phyloP scores from a whole-genome alignment of 2,888 invertebrate genomes.

The Hemithea aestivaria region DNA sequence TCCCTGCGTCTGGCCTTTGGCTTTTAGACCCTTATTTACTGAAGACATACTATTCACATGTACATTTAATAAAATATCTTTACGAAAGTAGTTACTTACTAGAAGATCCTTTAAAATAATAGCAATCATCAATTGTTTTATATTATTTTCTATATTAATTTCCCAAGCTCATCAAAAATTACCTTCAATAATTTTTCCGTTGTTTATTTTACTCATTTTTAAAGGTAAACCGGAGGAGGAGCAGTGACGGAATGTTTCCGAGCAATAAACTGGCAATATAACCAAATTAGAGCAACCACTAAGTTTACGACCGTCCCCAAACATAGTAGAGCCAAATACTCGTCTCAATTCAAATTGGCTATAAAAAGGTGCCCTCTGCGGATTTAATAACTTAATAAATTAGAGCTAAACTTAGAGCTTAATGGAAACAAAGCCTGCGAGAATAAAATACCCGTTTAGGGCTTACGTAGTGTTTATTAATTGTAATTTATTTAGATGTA shows the following conservation, averaged over 20 bases:
- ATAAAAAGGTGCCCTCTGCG: conserved; percentile 29
- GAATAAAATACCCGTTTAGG: conserved; percentile 14
- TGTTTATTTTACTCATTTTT: conserved; percentile 13
- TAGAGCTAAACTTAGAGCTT: conserved; percentile 25
- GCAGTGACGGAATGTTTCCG: conserved; percentile 28
- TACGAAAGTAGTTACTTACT: too few relatives aligned
- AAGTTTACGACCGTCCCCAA: conserved; percentile 27
- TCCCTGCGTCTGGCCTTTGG: neutral
- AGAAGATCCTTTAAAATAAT: too few relatives aligned
- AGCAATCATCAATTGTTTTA: too few relatives aligned
- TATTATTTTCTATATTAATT: too few relatives aligned
- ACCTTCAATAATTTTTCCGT: neutral
- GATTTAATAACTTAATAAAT: conserved; percentile 32
- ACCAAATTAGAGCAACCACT: conserved; percentile 30
- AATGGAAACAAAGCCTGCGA: conserved; percentile 21
- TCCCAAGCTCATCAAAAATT: too few relatives aligned
- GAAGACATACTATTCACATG: too few relatives aligned
- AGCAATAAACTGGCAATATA: conserved; percentile 27
- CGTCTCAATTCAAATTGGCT: conserved; percentile 30
- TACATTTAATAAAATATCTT: too few relatives aligned
- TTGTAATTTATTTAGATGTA: too few relatives aligned
- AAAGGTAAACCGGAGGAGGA: conserved; percentile 27
- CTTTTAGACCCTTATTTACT: neutral
- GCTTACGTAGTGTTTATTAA: conserved; percentile 4
- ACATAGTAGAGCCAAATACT: conserved; percentile 21